Evolutionary conservation across 2,888 invertebrate genomes (phyloP), one percentile per base, ranked within the genome.

Genomic region (Eumacrocentrus americanus): DNA sequence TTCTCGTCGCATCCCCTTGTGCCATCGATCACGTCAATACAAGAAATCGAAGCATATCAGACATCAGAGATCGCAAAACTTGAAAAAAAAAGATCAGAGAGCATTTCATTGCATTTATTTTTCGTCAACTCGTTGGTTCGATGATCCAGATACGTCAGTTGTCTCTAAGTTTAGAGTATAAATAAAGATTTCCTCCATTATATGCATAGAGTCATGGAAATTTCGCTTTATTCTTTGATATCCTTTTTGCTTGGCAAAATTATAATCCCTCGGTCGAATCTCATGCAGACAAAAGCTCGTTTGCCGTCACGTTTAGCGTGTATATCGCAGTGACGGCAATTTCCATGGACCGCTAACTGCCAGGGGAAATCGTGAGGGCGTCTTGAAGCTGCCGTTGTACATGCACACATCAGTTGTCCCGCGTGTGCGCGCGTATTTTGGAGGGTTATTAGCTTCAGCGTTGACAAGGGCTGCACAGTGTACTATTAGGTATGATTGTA

Each of bases 181-280:
- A n/a, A n/a, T n/a, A n/a, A n/a, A n/a, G n/a, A n/a, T n/a, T n/a
- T n/a, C n/a, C n/a, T n/a, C n/a, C n/a, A n/a, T n/a, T n/a, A n/a
- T n/a, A n/a, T n/a, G n/a, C n/a, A n/a, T n/a, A n/a, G n/a, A n/a
- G n/a, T n/a, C n/a, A n/a, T n/a, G n/a, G n/a, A n/a, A n/a, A n/a
- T n/a, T n/a, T n/a, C n/a, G n/a, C n/a, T n/a, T n/a, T n/a, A n/a
- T n/a, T n/a, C n/a, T n/a, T n/a, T n/a, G n/a, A n/a, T n/a, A n/a
- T n/a, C n/a, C n/a, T n/a, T n/a, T n/a, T n/a, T n/a, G n/a, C n/a
- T 51, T 51, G 51, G 20, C 37, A 22, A 51, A 51, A 22, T 51
- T 51, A 51, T n/a, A n/a, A 51, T 51, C 51, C 51, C 37, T 16
- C 12, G 18, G 51, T 51, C 35, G 37, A 37, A 51, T 34, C 51